A percentile compares a stretch with the other conserved stretches of the same genome.
phyloP scores from a whole-genome alignment of 2,888 invertebrate genomes.

The Agrotis segetum region DNA sequence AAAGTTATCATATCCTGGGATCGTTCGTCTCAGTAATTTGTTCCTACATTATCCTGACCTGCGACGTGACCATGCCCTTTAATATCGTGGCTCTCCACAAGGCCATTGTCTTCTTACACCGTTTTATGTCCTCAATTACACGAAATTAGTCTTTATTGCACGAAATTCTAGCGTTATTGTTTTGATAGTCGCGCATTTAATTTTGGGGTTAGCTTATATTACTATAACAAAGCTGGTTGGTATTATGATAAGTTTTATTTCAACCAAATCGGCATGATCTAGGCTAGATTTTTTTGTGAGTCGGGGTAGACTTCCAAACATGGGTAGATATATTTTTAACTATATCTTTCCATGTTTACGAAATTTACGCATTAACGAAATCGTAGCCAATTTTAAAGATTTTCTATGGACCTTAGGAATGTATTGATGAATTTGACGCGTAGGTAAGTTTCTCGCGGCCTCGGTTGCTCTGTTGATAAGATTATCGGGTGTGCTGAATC shows the following conservation, averaged over 20 bases:
- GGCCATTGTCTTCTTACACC: conserved; percentile 29
- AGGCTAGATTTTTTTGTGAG: no score
- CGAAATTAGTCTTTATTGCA: conserved; percentile 50
- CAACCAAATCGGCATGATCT: neutral
- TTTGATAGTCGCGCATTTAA: conserved; percentile 42
- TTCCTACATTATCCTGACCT: conserved; percentile 16
- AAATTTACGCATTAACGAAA: no score
- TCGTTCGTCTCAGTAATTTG: conserved; percentile 11
- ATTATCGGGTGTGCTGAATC: no score
- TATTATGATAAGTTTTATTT: conserved; percentile 12
- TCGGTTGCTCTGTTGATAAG: no score
- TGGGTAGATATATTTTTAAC: no score
- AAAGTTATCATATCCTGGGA: conserved; percentile 17
- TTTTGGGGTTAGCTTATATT: conserved; percentile 49
- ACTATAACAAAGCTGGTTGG: neutral
- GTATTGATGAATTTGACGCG: no score
- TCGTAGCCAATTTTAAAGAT: no score
- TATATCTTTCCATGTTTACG: no score
- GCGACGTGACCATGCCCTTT: conserved; percentile 40
- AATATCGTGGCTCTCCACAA: conserved; percentile 22
- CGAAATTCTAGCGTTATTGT: conserved; percentile 48
- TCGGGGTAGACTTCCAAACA: no score
- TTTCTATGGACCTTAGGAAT: no score
- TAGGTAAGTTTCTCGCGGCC: no score
- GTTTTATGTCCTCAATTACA: conserved; percentile 40